Evolutionary conservation across 2,113 vertebrate species (phyloP), one percentile per base, ranked within the genome.

Genomic region (Gadus chalcogrammus): DNA sequence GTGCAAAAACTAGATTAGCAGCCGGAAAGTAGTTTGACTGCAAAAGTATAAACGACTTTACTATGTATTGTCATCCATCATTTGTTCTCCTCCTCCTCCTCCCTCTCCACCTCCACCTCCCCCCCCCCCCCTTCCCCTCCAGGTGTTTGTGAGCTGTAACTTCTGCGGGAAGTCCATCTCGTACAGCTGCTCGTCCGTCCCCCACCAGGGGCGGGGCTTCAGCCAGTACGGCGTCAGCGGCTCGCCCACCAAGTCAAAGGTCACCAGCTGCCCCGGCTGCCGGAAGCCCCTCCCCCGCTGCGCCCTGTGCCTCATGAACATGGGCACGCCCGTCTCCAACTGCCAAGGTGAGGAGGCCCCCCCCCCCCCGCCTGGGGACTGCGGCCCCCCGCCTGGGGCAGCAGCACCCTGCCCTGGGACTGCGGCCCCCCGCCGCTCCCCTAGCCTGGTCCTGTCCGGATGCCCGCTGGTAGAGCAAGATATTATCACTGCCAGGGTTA

Each of bases 131-230:
- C 4, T n/a, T 5, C 42, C 53, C 61, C 42, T 53, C 61, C 84
- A 99, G 97, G 97, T 99, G 79, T 99, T 99, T 81, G 97, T 99
- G 85, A 99, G 97, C 88, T 99, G 97, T 90, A 99, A 99, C 91
- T 99, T 99, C 91, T 99, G 97, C 68, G 97, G 97, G 48, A 99
- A 99, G 88, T 98, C 97, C 61, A 99, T 99, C 85, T 99, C 97
- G 31, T 99, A 97, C 89, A 98, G 97, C 90, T 98, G 96, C 74
- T 95, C 97, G 15, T 89, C 95, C 38, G 91, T 97, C 62, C 96
- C 97, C 65, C 97, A 99, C 73, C 97, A 98, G 87, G 96, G 96
- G 60, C 93, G 97, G 24, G 94, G 96, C n/a, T 99, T 99, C 81
- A 97, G 96, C 88, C 97, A 99, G 20, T 99, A 99, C 0, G 96